Conservation (phyloP, 2,888 invertebrate species). For the Drosophila anomalata region DNA sequence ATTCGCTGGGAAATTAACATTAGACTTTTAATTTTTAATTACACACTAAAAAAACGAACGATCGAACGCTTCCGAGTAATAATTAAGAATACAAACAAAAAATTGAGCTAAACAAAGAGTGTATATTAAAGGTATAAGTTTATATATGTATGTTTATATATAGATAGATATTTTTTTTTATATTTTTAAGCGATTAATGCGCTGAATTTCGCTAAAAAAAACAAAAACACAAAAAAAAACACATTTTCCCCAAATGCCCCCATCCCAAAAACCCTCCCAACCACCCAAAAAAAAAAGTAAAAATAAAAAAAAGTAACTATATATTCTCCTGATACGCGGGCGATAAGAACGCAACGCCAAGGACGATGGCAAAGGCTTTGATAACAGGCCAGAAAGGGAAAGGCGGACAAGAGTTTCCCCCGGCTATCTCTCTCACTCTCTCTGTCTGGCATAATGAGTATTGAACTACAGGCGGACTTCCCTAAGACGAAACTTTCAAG, state of each 20-base stretch:
- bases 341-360: slow-evolving; percentile 35
- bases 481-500: background rate
- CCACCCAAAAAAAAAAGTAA: background rate
- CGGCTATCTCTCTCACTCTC: background rate
- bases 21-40: slow-evolving; percentile 32
- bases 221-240: slow-evolving; percentile 15
- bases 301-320: slow-evolving; percentile 6
- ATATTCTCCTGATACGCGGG: slow-evolving; percentile 5
- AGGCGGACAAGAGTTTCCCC: background rate
- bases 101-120: slow-evolving; percentile 42
- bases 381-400: slow-evolving; percentile 19
- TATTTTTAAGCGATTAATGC: slow-evolving; percentile 10
- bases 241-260: background rate
- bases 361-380: slow-evolving; percentile 40
- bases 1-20: slow-evolving; percentile 45
- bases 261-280: slow-evolving; percentile 2
- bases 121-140: slow-evolving; percentile 10
- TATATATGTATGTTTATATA: slow-evolving; percentile 9
- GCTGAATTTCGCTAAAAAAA: slow-evolving; percentile 31
- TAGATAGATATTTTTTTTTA: background rate
- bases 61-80: slow-evolving; percentile 26
- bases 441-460: slow-evolving; percentile 23
- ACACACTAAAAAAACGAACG: slow-evolving; percentile 54
- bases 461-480: slow-evolving; percentile 27
- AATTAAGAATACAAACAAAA: slow-evolving; percentile 36